Base-by-base conservation (phyloP, 2,888 invertebrate species). In the Iselma pallidipennis region DNA sequence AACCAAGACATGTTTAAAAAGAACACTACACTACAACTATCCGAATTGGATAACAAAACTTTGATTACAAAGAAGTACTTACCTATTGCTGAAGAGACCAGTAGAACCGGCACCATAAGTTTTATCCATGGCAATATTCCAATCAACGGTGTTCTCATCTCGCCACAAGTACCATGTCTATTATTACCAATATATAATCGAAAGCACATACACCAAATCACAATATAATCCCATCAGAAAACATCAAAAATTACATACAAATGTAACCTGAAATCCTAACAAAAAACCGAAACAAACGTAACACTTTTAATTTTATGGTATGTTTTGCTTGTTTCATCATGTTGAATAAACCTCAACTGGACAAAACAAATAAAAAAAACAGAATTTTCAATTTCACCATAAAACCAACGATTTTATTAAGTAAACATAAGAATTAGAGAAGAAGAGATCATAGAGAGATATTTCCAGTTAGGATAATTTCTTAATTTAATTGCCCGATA, bases 161-260 rank as follows among this genome's bases (percentile, higher is more conserved):
- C 80, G 79, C 71, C 78, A 71, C 67, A 72, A 77, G 76, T 80
- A 77, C 73, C 79, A 79, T 79, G 78, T 78, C 78, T 78, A 73
- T 75, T 74, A 74, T 67, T 70, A 72, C 73, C 72, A 69, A 71
- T 71, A 67, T 69, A 68, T 70, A 71, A 66, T 67, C 67, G 66
- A 68, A 69, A 65, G 69, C 71, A 73, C 74, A 74, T 74, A 69
- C 74, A 76, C 74, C 67, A 60, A 66, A 63, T 67, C 74, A 76
- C 74, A 67, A 60, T 66, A 65, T 67, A 62, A 67, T 68, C 68
- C 69, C 67, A 64, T 63, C 65, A 59, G n/a, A 16, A 37, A 37
- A 37, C 37, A 37, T 37, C 9, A 37, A 16, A n/a, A 29, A 12
- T 29, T 12, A 12, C 12, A 37, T n/a, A n/a, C n/a, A n/a, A n/a